Percentiles rank a stretch among this genome's conserved stretches.
Evolutionary conservation across 2,113 vertebrate genomes (phyloP).

Genomic region (Cebus imitator): DNA sequence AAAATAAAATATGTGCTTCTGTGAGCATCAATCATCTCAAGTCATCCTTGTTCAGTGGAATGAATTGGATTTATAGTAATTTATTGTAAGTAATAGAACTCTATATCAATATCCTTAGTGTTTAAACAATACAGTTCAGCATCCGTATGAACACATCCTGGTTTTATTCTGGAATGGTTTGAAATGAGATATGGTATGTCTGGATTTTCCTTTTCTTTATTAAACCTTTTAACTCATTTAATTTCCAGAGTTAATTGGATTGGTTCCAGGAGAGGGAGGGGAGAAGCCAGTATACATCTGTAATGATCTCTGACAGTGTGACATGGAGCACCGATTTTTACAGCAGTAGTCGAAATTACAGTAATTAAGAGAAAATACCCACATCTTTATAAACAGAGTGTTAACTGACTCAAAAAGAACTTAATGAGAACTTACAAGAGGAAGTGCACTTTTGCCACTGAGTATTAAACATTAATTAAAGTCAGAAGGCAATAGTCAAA

Average conservation of each 20-base stretch:
- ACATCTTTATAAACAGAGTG: constrained; percentile 74
- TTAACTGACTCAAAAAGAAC: constrained; percentile 67
- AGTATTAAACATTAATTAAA: constrained; percentile 78
- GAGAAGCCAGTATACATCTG: neutral
- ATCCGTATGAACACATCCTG: neutral
- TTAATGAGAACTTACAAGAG: constrained; percentile 71
- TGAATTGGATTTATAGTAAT: constrained; percentile 57
- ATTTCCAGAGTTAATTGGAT: constrained; percentile 62
- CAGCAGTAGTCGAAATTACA: constrained; percentile 64
- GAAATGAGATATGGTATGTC: constrained; percentile 10
- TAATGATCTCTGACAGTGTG: constrained; percentile 67
- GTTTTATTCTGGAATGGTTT: constrained; percentile 41
- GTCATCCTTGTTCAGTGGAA: neutral
- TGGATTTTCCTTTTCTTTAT: constrained; percentile 26
- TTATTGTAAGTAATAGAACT: constrained; percentile 40
- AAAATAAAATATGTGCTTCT: neutral
- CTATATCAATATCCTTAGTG: neutral
- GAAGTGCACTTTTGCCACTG: constrained; percentile 54
- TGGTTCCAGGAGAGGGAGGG: constrained; percentile 48
- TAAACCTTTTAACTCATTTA: constrained; percentile 54
- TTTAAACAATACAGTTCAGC: constrained; percentile 41
- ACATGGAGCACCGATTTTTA: constrained; percentile 60
- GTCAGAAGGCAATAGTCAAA: constrained; percentile 70
- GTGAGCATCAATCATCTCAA: neutral
- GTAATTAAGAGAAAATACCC: constrained; percentile 74